Conservation (phyloP, 2,113 vertebrate species). For the Prinia subflava region DNA sequence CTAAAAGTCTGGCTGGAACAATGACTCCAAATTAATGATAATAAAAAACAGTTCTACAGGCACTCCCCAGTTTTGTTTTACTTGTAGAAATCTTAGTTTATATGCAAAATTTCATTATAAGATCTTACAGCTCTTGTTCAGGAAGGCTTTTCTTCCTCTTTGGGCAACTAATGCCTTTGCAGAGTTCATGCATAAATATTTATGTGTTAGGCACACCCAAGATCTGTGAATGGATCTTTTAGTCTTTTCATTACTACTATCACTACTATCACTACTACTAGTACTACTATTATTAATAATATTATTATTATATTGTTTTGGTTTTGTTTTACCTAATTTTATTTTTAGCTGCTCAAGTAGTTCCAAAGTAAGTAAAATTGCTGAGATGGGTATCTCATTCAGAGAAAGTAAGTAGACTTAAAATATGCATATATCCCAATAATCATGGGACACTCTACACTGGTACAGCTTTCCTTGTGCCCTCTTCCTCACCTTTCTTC, state of each 20-base stretch:
- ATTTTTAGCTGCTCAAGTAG: background rate
- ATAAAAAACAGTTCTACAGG: background rate
- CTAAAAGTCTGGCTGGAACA: background rate
- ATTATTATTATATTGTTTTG: background rate
- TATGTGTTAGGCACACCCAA: background rate
- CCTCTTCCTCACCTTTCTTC: conserved; percentile 29
- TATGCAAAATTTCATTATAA: background rate
- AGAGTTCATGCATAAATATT: background rate
- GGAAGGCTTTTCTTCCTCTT: background rate
- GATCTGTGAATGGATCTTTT: background rate
- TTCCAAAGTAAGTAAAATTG: background rate
- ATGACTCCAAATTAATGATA: background rate
- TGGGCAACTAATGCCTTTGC: background rate
- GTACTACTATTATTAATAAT: fast-evolving
- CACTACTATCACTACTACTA: fast-evolving
- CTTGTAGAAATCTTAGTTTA: background rate
- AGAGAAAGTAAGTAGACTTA: conserved; percentile 12
- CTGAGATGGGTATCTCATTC: background rate
- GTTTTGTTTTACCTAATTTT: background rate
- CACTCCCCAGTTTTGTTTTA: background rate
- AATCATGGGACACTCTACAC: background rate
- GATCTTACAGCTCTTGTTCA: background rate
- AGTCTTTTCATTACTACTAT: background rate
- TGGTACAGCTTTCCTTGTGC: background rate
- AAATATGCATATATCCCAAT: background rate